Percentiles rank a stretch among this genome's conserved stretches.
These are phyloP conservation scores for Dryobates pubescens DNA, from an alignment of 2,797 vertebrate species.

Conservation along the genomic window DNA sequence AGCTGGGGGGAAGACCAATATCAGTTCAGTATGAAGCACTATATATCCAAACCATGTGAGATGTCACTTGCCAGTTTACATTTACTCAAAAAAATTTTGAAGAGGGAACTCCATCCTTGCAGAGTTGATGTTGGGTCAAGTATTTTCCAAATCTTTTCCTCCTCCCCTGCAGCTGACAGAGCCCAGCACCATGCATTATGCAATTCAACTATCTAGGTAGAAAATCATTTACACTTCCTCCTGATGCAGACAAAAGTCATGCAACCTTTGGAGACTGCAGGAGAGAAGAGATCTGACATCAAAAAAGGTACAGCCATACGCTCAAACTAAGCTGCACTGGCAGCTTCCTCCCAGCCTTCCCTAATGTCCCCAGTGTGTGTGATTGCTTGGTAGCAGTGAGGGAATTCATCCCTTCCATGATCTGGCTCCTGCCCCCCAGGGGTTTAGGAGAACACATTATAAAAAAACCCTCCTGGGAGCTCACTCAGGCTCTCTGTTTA, in stretches of 20 bases:
- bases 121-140: neutral
- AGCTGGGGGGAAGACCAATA: neutral
- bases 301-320: neutral
- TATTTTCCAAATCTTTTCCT: neutral
- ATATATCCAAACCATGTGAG: neutral
- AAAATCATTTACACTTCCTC: neutral
- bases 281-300: neutral
- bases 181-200: neutral
- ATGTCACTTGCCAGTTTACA: neutral
- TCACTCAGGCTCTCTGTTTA: constrained; percentile 70
- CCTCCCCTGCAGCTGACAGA: neutral
- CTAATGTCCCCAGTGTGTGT: neutral
- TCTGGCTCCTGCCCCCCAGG: constrained; percentile 24
- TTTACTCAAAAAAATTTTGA: neutral
- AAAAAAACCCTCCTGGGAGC: constrained; percentile 52
- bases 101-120: neutral
- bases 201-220: neutral
- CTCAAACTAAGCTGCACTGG: neutral
- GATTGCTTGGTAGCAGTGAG: neutral
- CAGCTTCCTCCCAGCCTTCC: neutral
- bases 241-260: neutral
- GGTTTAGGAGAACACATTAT: constrained; percentile 48
- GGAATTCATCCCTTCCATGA: neutral
- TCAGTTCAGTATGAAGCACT: neutral
- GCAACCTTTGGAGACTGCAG: neutral